Percentiles rank a stretch among this genome's conserved stretches.
Conservation (phyloP, 1,140 invertebrate genomes). For the Campoletis sonorensis region DNA sequence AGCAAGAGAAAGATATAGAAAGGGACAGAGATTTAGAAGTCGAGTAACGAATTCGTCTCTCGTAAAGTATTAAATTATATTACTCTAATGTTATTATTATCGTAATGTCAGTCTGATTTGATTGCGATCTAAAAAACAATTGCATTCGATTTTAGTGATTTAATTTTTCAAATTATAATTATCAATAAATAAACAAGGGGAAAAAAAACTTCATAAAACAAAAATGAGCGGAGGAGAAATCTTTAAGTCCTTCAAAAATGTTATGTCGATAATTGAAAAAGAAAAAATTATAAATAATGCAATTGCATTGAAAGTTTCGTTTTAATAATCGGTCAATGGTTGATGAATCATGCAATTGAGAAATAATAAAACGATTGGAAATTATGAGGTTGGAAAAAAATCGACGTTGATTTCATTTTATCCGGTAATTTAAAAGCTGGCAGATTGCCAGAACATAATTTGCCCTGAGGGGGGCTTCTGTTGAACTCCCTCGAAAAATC, state of each 20-base stretch:
- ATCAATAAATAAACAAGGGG: no score
- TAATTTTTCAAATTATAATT: no score
- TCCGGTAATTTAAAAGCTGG: neutral
- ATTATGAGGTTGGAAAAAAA: neutral
- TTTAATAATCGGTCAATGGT: no score
- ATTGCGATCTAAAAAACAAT: no score
- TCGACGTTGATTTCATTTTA: neutral
- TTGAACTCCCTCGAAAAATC: neutral
- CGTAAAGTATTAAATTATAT: neutral
- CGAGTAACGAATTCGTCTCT: constrained; percentile 23
- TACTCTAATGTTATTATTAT: neutral
- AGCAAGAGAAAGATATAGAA: constrained; percentile 31
- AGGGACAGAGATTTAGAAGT: constrained; percentile 36
- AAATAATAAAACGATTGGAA: neutral
- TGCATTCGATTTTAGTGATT: no score
- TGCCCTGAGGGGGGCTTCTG: neutral
- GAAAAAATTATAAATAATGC: no score
- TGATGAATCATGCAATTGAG: neutral
- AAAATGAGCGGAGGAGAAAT: no score
- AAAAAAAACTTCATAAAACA: no score
- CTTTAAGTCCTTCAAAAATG: no score
- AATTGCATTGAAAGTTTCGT: no score
- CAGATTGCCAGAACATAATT: neutral
- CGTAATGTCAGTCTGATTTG: neutral
- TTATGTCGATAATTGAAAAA: no score